These are phyloP conservation scores for Plutella xylostella DNA, from an alignment of 2,888 invertebrate species.

Conservation along the genomic window DNA sequence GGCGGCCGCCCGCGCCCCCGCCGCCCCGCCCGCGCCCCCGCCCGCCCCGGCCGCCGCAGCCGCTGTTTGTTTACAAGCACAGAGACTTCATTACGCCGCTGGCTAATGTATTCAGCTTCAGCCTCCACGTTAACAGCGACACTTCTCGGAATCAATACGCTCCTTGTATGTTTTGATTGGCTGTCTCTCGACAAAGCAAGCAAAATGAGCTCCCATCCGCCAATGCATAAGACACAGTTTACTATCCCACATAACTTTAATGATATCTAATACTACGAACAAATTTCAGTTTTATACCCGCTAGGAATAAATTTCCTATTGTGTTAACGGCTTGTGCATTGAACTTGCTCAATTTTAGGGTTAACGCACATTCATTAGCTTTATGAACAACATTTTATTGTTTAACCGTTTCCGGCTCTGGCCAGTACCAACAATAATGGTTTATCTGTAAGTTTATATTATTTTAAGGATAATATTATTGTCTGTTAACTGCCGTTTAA, in stretches of 20 bases:
- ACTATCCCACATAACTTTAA: constrained; percentile 41
- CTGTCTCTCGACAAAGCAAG: constrained; percentile 35
- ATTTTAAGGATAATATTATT: no score
- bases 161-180: constrained; percentile 71
- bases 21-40: constrained; percentile 51
- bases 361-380: constrained; percentile 64
- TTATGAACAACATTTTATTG: constrained; percentile 63
- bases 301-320: constrained; percentile 64
- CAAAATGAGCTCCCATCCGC: constrained; percentile 37
- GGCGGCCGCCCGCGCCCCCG: constrained; percentile 28
- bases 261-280: constrained; percentile 66
- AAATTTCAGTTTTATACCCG: constrained; percentile 68
- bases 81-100: constrained; percentile 70
- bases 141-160: constrained; percentile 71
- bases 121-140: constrained; percentile 68
- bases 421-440: constrained; percentile 10
- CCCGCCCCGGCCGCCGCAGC: constrained; percentile 25
- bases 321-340: constrained; percentile 66
- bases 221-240: constrained; percentile 44
- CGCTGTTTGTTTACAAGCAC: constrained; percentile 67
- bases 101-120: constrained; percentile 71
- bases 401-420: constrained; percentile 58
- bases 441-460: no score
- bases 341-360: constrained; percentile 70
- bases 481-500: no score